Evolutionary conservation across 2,113 vertebrate genomes (phyloP).

Genomic region (Numida meleagris): DNA sequence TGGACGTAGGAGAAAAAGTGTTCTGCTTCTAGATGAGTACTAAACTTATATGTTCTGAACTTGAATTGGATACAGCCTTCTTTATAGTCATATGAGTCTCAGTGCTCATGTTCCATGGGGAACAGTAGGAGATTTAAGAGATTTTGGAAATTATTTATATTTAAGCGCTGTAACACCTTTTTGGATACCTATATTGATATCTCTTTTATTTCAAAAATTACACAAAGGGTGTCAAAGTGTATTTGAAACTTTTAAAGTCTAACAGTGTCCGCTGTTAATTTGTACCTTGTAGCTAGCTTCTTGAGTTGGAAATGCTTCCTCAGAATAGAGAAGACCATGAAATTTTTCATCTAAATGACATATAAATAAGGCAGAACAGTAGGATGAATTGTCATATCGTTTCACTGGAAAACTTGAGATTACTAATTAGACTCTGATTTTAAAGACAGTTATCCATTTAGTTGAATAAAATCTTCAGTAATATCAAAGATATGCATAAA

Average conservation of each 20-base stretch:
- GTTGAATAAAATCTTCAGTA: neutral
- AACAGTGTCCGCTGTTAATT: neutral
- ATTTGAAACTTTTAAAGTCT: neutral
- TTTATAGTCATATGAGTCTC: neutral
- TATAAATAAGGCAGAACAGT: neutral
- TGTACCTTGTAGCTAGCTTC: neutral
- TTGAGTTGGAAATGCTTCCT: neutral
- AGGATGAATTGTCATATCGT: neutral
- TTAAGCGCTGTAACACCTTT: neutral
- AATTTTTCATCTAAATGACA: neutral
- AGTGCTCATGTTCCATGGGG: neutral
- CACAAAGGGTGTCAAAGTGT: neutral
- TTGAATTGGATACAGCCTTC: neutral
- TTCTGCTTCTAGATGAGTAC: neutral
- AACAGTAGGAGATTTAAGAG: neutral
- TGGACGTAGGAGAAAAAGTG: neutral
- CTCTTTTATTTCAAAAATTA: neutral
- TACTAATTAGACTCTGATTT: neutral
- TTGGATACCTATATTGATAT: neutral
- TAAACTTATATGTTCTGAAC: neutral
- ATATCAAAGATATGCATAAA: neutral
- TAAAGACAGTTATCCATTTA: neutral
- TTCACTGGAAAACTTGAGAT: neutral
- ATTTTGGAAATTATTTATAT: neutral
- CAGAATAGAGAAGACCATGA: neutral